phyloP scores from a whole-genome alignment of 2,888 invertebrate species.

The Clunio marinus region DNA sequence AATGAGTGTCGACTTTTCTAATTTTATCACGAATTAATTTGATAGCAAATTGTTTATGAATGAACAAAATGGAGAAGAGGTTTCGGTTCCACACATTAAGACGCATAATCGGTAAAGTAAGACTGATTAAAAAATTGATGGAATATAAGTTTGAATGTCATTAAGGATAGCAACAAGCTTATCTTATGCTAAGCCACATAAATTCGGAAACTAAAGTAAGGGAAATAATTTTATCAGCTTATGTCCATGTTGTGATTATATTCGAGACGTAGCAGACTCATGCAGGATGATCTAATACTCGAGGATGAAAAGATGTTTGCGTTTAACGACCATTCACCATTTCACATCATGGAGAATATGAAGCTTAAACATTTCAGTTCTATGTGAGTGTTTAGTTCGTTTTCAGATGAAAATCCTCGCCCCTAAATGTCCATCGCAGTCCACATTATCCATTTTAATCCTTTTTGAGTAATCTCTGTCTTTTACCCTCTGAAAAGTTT shows the following conservation, averaged over 20 bases:
- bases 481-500: neutral
- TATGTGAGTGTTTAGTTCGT: neutral
- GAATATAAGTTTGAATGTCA: too few species aligned
- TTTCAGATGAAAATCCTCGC: neutral
- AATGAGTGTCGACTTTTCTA: too few species aligned
- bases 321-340: slow-evolving; percentile 3
- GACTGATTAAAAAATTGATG: too few species aligned
- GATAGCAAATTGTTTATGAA: too few species aligned
- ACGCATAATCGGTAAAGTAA: too few species aligned
- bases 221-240: slow-evolving; percentile 7
- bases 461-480: slow-evolving; percentile 18
- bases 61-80: too few species aligned
- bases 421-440: slow-evolving; percentile 19
- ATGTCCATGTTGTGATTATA: neutral
- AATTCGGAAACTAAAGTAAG: too few species aligned
- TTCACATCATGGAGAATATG: neutral
- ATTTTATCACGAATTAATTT: too few species aligned
- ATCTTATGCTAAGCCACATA: too few species aligned
- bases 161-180: too few species aligned
- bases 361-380: neutral
- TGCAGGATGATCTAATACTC: slow-evolving; percentile 8
- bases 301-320: slow-evolving; percentile 15
- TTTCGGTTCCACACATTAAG: too few species aligned
- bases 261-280: neutral
- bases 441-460: slow-evolving; percentile 12